Evolutionary conservation across 2,797 vertebrate species (phyloP), one percentile per base, ranked within the genome.

Genomic region (Apogon talboti): DNA sequence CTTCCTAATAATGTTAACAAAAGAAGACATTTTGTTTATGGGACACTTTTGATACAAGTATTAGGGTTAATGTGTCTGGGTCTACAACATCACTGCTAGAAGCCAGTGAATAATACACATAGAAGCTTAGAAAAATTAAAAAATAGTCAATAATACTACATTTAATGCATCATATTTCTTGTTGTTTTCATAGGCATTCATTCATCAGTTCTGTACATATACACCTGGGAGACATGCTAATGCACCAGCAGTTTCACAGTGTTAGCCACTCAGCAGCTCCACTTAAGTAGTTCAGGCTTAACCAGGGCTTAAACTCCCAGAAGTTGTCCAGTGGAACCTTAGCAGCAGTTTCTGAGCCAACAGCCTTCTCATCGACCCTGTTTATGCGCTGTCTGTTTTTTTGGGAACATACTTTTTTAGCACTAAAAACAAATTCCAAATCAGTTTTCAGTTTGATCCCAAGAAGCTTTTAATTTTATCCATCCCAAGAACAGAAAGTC

Each of bases 401-500:
- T 35, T 35, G 7, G 6, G 43, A 40, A 47, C 38, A 24, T 24
- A 43, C 51, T 19, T 55, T 7, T 54, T 52, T 49, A 14, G 16
- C 48, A 7, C 51, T 50, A 35, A 1, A 71, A 69, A 62, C 43
- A 56, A 66, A 62, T 21, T 35, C 58, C 19, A 45, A 65, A 56
- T 9, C 3, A 46, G 33, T 49, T 72, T 66, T 74, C 62, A 11
- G 52, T 48, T 56, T 56, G 33, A 69, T 57, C 38, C 68, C 43
- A 50, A 67, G 73, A 64, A 42, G 35, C 54, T 15, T 71, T 67
- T 70, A 30, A 82, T 75, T 74, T 15, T 0, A 66, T 28, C 47
- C 43, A 19, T 61, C 33, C 3, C 21, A 24, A 43, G 21, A 47
- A 61, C 11, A 76, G 48, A 43, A 16, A 74, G n/a, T 30, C 66